Percentiles rank a stretch among this genome's conserved stretches.
These are phyloP conservation scores for Mus spretus DNA, from an alignment of 2,797 vertebrate genomes.

Conservation along the genomic window DNA sequence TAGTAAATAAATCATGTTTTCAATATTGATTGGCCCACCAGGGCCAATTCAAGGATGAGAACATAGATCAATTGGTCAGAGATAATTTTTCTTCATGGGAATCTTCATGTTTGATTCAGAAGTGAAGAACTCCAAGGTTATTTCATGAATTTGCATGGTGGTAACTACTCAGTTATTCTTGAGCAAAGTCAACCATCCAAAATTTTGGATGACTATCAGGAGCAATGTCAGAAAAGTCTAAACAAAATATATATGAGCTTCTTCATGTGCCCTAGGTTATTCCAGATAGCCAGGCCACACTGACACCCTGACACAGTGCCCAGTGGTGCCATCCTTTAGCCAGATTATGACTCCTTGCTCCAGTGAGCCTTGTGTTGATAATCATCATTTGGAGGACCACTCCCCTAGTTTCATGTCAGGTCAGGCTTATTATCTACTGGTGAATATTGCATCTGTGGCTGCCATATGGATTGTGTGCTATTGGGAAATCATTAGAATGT, in stretches of 20 bases:
- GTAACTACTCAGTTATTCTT: conserved; percentile 48
- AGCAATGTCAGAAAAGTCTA: conserved; percentile 15
- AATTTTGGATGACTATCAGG: background rate
- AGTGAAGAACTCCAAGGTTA: conserved; percentile 37
- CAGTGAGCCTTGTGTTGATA: background rate
- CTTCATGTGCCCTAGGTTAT: background rate
- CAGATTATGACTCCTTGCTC: background rate
- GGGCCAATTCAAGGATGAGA: background rate
- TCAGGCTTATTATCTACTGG: no score
- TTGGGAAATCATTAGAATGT: background rate
- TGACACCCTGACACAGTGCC: background rate
- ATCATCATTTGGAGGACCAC: background rate
- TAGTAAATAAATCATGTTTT: conserved; percentile 24
- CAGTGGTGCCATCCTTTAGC: background rate
- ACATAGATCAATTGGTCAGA: background rate
- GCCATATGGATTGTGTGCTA: background rate
- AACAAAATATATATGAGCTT: background rate
- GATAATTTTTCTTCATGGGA: background rate
- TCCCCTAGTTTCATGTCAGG: background rate
- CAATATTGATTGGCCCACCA: background rate
- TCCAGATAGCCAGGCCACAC: background rate
- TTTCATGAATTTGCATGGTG: background rate
- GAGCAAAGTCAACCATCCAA: background rate
- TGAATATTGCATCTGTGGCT: background rate
- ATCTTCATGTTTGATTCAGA: conserved; percentile 19